Conservation (phyloP, 2,113 vertebrate genomes). For the Notechis scutatus region DNA sequence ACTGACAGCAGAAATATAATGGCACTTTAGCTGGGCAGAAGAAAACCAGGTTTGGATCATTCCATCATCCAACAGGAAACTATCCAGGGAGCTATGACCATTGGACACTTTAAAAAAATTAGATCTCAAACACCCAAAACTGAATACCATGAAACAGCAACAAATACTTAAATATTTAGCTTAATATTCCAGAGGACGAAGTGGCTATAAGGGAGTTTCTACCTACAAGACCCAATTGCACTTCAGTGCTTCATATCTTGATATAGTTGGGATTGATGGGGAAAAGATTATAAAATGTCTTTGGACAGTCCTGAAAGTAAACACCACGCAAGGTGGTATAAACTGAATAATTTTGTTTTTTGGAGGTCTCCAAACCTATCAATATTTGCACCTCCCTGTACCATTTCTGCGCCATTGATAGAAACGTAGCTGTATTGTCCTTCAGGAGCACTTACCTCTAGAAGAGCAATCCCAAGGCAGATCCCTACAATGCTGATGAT, state of each 20-base stretch:
- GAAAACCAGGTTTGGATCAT: background rate
- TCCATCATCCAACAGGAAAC: background rate
- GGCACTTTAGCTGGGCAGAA: background rate
- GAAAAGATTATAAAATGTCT: background rate
- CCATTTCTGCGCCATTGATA: background rate
- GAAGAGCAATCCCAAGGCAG: constrained; percentile 63
- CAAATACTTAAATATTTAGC: background rate
- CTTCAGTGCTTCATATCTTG: background rate
- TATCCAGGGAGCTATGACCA: background rate
- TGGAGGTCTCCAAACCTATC: too few relatives aligned
- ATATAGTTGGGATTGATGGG: background rate
- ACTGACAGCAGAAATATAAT: background rate
- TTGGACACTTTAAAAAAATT: background rate
- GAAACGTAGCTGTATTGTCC: background rate
- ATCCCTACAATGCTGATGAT: constrained; percentile 65
- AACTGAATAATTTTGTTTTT: background rate
- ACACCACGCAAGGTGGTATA: background rate
- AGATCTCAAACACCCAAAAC: background rate
- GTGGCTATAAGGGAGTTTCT: background rate
- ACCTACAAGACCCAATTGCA: background rate
- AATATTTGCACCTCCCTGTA: background rate
- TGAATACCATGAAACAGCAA: background rate
- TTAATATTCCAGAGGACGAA: background rate
- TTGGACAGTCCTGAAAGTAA: background rate
- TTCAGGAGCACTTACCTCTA: constrained; percentile 59